Evolutionary conservation across 2,113 vertebrate genomes (phyloP).

Genomic region (Rattus rattus): DNA sequence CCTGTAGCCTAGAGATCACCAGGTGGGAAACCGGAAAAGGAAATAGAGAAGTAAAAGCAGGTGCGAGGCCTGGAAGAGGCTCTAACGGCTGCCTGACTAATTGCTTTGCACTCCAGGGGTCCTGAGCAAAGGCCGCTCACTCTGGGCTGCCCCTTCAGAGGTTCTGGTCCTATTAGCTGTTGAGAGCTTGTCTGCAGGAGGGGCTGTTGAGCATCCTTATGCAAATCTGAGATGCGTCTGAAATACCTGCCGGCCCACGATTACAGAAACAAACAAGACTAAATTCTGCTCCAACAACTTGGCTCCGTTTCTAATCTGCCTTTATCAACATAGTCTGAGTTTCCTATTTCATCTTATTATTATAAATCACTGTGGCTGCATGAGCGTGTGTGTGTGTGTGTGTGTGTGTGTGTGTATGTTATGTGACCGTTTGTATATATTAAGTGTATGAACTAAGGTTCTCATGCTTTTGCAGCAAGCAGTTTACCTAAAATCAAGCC

Average conservation of each 20-base stretch:
- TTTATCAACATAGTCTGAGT: not conserved
- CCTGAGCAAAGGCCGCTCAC: not conserved
- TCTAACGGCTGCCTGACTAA: not conserved
- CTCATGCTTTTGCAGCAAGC: not conserved
- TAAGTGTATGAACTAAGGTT: not conserved
- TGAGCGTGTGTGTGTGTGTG: not conserved
- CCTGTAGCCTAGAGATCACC: not conserved
- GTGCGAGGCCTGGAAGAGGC: not conserved
- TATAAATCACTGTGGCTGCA: not conserved
- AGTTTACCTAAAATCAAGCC: not conserved
- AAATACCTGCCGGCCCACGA: not conserved
- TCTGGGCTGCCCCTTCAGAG: no score
- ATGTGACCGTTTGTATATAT: not conserved
- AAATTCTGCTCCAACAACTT: not conserved
- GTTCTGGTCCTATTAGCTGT: not conserved
- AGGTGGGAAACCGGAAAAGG: not conserved
- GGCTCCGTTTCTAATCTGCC: not conserved
- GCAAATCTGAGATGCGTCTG: not conserved
- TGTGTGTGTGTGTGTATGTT: not conserved
- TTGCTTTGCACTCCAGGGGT: not conserved
- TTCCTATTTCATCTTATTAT: not conserved
- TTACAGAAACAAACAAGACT: not conserved
- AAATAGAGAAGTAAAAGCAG: not conserved
- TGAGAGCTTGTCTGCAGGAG: not conserved
- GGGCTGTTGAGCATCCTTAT: not conserved